Base-by-base conservation (phyloP, 1,140 invertebrate genomes). In the Cardiocondyla obscurior region DNA sequence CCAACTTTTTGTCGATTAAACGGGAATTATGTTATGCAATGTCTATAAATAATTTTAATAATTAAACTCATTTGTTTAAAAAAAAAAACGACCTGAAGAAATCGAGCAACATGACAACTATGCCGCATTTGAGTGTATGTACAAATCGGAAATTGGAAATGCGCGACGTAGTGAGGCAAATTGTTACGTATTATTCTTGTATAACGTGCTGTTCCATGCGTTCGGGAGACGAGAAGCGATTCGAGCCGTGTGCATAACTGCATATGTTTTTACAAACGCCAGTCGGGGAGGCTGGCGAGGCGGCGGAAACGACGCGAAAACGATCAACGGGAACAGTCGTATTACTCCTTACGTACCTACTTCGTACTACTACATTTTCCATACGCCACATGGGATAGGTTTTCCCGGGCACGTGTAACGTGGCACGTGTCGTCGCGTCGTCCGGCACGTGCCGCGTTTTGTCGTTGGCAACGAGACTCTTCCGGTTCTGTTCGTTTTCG, bases 321-420 rank as follows among this genome's bases (percentile, higher is more conserved):
- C 55, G 57, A 58, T 73, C 69, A 60, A 39, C 42, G 36, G 19
- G 65, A 67, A 83, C 28, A 72, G 22, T 65, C 44, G 16, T 58
- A 30, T 65, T 62, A 72, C 46, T 84, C 74, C 62, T 74, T 83
- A 72, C n/a, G 30, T 42, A 70, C n/a, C n/a, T n/a, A n/a, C n/a
- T n/a, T n/a, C n/a, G n/a, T n/a, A n/a, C n/a, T n/a, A n/a, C 64
- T 69, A 84, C 65, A 82, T 84, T 89, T 88, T 88, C 84, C 84
- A 88, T 84, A 85, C 86, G 86, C 64, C 51, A 62, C 51, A 53
- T 69, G 82, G 53, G 64, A 51, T 79, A 42, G 55, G 62, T 87
- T 85, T 83, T 49, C 70, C 73, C 85, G 84, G 82, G 84, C 90
- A 86, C 89, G 88, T 90, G 89, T 76, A n/a, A 39, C 25, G n/a